phyloP scores from a whole-genome alignment of 2,797 vertebrate genomes.

The Anguilla marmorata region DNA sequence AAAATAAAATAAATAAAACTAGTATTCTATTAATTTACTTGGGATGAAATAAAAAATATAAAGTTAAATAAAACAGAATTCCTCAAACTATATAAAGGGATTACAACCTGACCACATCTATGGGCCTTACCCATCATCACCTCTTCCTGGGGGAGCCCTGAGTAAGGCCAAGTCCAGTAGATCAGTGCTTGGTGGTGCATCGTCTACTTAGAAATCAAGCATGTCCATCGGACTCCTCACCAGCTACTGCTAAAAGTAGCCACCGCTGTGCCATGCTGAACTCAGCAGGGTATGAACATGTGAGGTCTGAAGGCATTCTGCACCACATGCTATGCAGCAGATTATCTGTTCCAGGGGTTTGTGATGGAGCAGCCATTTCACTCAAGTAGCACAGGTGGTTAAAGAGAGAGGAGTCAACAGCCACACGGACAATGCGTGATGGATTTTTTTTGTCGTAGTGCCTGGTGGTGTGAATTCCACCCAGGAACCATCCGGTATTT shows the following conservation, averaged over 20 bases:
- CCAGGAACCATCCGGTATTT: conserved; percentile 23
- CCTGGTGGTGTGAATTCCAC: background rate
- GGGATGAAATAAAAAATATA: conserved; percentile 8
- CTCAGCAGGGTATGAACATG: background rate
- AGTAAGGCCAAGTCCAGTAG: conserved; percentile 17
- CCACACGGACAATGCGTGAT: background rate
- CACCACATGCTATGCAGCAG: conserved; percentile 8
- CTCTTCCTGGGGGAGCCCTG: conserved; percentile 28
- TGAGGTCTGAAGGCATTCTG: conserved; percentile 18
- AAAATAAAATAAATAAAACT: background rate
- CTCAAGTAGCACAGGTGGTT: background rate
- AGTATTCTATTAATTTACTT: background rate
- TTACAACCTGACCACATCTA: conserved; percentile 15
- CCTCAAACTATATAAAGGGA: conserved; percentile 51
- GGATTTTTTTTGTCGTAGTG: background rate
- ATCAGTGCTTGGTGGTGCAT: background rate
- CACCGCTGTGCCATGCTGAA: background rate
- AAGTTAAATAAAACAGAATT: background rate
- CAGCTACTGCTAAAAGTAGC: conserved; percentile 11
- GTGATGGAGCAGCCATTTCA: background rate
- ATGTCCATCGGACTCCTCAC: background rate
- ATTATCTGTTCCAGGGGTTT: background rate
- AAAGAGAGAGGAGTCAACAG: background rate
- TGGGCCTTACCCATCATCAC: conserved; percentile 20
- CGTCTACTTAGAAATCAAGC: conserved; percentile 7